Evolutionary conservation across 2,888 invertebrate species (phyloP).

Genomic region (Anarsia innoxiella): DNA sequence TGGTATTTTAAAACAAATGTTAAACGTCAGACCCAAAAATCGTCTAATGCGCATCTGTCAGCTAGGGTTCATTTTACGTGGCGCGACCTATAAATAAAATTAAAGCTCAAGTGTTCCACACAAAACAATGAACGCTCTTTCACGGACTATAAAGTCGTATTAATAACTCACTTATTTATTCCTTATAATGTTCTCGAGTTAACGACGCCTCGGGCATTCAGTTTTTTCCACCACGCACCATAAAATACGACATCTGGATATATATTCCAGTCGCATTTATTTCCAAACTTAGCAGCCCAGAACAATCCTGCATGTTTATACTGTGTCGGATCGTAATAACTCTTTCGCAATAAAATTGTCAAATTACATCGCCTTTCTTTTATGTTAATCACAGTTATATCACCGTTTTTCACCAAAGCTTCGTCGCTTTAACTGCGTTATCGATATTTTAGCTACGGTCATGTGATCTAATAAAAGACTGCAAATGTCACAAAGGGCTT

Average conservation of each 20-base stretch:
- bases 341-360: constrained; percentile 19
- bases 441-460: constrained; percentile 34
- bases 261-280: constrained; percentile 46
- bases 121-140: constrained; percentile 65
- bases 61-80: too few species aligned
- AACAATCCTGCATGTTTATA: constrained; percentile 36
- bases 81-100: too few species aligned
- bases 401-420: constrained; percentile 17
- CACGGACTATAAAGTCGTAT: constrained; percentile 69
- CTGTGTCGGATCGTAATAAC: constrained; percentile 26
- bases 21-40: too few species aligned
- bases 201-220: constrained; percentile 61
- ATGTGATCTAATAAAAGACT: constrained; percentile 40
- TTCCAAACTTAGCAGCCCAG: constrained; percentile 44
- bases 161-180: constrained; percentile 69
- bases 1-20: too few species aligned
- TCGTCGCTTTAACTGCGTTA: constrained; percentile 33
- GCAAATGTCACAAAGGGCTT: constrained; percentile 48
- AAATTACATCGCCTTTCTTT: constrained; percentile 11
- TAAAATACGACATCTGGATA: constrained; percentile 63
- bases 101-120: constrained; percentile 37
- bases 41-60: too few species aligned
- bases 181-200: constrained; percentile 70
- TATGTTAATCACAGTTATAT: constrained; percentile 16
- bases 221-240: constrained; percentile 64